Conservation (phyloP, 2,113 vertebrate species). For the Siniperca knerii region DNA sequence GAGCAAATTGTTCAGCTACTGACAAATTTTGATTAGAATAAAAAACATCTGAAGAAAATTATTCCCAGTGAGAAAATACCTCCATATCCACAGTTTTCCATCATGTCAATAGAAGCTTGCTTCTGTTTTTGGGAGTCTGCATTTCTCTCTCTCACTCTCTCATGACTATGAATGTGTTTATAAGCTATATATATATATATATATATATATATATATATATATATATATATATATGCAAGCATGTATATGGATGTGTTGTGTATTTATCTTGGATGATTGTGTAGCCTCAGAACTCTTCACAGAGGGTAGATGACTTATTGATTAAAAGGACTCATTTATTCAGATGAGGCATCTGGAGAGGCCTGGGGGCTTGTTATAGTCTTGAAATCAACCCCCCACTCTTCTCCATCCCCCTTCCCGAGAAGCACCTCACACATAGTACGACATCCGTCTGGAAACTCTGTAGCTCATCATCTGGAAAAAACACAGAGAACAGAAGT, state of each 20-base stretch:
- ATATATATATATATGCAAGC: neutral
- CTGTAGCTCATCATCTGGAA: neutral
- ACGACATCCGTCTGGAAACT: conserved; percentile 13
- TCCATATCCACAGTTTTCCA: neutral
- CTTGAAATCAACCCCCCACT: conserved; percentile 48
- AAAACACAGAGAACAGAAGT: conserved; percentile 13
- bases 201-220: neutral
- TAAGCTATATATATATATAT: neutral
- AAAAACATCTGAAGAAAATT: neutral
- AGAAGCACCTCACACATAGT: conserved; percentile 46
- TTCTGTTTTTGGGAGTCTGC: conserved; percentile 2
- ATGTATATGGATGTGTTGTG: conserved; percentile 26
- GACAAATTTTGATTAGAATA: neutral
- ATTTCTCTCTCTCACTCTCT: conserved; percentile 13
- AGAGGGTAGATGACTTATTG: conserved; percentile 80
- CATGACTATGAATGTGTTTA: conserved; percentile 16
- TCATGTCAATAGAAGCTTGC: neutral
- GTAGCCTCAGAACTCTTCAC: conserved; percentile 63
- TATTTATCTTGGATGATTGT: conserved; percentile 56
- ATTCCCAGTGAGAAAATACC: neutral
- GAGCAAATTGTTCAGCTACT: neutral
- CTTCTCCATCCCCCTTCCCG: conserved; percentile 13
- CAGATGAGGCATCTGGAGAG: conserved; percentile 74
- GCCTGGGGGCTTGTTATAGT: conserved; percentile 69
- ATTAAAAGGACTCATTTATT: conserved; percentile 81